Evolutionary conservation across 1,140 invertebrate species (phyloP).

Genomic region (Platyscapa corneri): DNA sequence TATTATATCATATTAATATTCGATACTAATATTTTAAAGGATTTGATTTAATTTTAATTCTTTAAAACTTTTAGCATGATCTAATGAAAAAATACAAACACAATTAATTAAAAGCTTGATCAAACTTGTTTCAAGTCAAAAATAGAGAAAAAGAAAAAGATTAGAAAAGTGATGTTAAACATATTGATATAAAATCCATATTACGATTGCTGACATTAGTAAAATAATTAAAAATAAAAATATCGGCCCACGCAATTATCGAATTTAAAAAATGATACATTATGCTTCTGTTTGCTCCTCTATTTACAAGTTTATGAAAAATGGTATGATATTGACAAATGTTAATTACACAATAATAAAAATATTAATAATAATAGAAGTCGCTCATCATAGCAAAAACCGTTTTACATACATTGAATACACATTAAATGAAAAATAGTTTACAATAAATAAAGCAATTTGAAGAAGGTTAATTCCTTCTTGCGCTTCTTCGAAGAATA

Average conservation of each 20-base stretch:
- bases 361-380: conserved; percentile 25
- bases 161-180: no score
- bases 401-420: conserved; percentile 22
- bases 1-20: no score
- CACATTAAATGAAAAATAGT: conserved; percentile 28
- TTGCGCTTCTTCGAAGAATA: neutral
- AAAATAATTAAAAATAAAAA: no score
- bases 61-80: no score
- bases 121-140: no score
- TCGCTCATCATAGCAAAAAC: conserved; percentile 1
- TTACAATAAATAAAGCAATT: conserved; percentile 28
- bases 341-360: conserved; percentile 23
- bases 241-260: neutral
- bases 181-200: no score
- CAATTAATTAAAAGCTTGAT: no score
- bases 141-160: no score
- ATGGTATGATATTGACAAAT: conserved; percentile 36
- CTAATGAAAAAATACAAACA: no score
- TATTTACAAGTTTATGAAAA: conserved; percentile 39
- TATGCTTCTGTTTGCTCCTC: neutral
- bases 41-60: no score
- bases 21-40: no score
- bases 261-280: neutral
- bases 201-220: no score
- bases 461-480: neutral